Evolutionary conservation across 2,797 vertebrate genomes (phyloP).

Genomic region (Acrossocheilus wenchowensis): DNA sequence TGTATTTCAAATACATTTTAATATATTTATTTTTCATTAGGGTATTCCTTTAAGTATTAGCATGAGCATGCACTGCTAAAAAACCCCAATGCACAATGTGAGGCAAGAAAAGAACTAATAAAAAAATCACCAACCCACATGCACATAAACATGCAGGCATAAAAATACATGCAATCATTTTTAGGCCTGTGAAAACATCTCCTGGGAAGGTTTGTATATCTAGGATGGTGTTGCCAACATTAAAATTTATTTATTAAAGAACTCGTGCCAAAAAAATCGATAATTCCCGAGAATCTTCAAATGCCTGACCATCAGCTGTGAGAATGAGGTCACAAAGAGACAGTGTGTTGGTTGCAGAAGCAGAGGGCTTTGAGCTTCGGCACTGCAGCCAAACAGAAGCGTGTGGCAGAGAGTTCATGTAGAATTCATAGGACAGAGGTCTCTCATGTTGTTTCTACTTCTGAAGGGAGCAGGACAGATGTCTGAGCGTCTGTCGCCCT

Average conservation of each 20-base stretch:
- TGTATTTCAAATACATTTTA: no score
- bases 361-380: conserved; percentile 13
- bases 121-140: neutral
- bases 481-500: conserved; percentile 27
- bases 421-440: conserved; percentile 53
- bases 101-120: neutral
- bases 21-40: no score
- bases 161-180: neutral
- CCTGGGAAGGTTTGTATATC: neutral
- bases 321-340: neutral
- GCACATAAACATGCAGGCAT: neutral
- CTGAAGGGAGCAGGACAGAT: conserved; percentile 50
- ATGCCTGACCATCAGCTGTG: neutral
- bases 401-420: conserved; percentile 44
- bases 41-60: neutral
- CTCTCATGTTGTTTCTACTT: conserved; percentile 47
- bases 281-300: conserved; percentile 7
- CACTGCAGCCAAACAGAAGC: conserved; percentile 15
- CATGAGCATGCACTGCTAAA: neutral
- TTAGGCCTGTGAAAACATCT: neutral
- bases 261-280: neutral
- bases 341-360: neutral
- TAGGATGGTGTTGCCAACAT: neutral
- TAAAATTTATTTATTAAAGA: neutral
- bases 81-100: neutral